Conservation (phyloP, 2,797 vertebrate genomes). For the Labeo calbasu region DNA sequence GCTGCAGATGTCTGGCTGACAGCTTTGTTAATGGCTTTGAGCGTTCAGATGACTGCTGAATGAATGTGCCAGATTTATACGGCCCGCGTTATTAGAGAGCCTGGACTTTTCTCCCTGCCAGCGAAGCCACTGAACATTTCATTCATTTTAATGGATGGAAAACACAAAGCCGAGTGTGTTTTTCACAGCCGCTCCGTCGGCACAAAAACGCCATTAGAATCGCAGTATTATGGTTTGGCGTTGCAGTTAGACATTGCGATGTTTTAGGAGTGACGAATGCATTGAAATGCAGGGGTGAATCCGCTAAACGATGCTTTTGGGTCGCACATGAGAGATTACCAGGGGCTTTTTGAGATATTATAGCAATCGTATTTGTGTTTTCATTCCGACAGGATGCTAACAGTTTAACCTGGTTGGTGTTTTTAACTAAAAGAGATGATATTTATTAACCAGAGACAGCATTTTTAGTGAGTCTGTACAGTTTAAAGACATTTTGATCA, state of each 20-base stretch:
- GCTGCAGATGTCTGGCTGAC: slow-evolving; percentile 50
- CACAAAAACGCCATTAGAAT: not conserved
- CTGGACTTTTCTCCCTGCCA: slow-evolving; percentile 48
- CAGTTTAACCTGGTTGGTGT: not conserved
- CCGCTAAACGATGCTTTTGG: not conserved
- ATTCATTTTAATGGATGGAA: not conserved
- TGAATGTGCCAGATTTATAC: slow-evolving; percentile 53
- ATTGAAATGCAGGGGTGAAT: not conserved
- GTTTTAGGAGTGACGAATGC: not conserved
- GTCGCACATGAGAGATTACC: no score
- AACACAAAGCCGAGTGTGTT: slow-evolving; percentile 50
- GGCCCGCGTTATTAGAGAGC: slow-evolving; percentile 62
- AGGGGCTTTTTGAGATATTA: not conserved
- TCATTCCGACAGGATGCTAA: not conserved
- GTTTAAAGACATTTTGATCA: not conserved
- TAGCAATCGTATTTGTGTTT: not conserved
- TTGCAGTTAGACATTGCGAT: not conserved
- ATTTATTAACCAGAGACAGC: not conserved
- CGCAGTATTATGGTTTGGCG: not conserved
- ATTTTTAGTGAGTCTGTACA: not conserved
- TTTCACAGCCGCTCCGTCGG: slow-evolving; percentile 13
- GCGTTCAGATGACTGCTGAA: slow-evolving; percentile 58
- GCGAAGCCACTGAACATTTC: slow-evolving; percentile 34
- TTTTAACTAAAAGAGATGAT: not conserved
- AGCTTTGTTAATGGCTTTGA: slow-evolving; percentile 67